Evolutionary conservation across 2,797 vertebrate species (phyloP).

Genomic region (Spinibarbus caldwelli): DNA sequence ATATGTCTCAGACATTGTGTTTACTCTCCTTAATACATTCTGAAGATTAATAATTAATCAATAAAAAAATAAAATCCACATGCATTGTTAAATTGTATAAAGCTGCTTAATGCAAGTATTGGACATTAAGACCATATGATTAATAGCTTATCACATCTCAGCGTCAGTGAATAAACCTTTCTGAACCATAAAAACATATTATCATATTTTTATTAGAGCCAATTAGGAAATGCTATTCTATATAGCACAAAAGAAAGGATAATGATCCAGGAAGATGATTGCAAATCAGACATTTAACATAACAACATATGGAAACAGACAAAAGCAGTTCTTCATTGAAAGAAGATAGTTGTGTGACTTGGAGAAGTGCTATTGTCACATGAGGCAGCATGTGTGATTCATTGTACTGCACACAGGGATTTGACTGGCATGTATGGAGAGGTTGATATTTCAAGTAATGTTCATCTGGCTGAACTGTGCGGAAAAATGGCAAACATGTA

Average conservation of each 20-base stretch:
- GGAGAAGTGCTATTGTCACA: neutral
- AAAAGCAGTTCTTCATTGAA: slow-evolving; percentile 4
- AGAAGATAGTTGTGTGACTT: neutral
- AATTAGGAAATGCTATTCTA: neutral
- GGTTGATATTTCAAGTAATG: neutral
- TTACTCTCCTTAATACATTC: neutral
- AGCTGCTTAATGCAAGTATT: neutral
- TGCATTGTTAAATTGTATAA: neutral
- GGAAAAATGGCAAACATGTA: slow-evolving; percentile 3
- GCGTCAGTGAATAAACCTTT: neutral
- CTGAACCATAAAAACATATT: neutral
- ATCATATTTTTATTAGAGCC: neutral
- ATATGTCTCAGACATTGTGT: neutral
- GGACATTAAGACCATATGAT: neutral
- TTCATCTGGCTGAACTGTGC: neutral
- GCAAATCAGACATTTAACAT: neutral
- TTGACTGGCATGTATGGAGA: neutral
- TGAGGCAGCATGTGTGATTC: neutral
- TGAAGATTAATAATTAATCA: neutral
- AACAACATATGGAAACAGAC: neutral
- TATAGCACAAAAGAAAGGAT: neutral
- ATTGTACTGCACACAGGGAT: neutral
- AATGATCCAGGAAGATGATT: neutral
- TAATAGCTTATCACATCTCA: neutral
- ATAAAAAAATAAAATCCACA: neutral